Evolutionary conservation across 2,797 vertebrate genomes (phyloP), one percentile per base, ranked within the genome.

Genomic region (Microctenopoma lineatum): DNA sequence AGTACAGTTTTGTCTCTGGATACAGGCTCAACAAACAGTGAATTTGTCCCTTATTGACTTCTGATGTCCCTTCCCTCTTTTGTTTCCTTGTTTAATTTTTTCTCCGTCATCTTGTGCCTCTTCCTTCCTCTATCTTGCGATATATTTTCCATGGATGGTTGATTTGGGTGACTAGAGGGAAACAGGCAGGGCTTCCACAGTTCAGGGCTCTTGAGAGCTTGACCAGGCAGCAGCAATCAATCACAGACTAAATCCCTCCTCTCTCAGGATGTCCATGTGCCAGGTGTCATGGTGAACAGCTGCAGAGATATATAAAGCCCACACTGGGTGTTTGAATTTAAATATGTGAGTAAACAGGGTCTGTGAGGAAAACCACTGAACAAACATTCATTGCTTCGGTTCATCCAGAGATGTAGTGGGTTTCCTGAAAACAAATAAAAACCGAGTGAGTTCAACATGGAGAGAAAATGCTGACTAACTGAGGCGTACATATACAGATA

Each of bases 111-210:
- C 66, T 60, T 11, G 11, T 50, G 50, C 60, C 11, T 50, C 48
- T 64, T 66, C 55, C 74, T 73, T 45, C 52, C 70, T 59, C 75
- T 65, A 42, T 73, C 72, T 87, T 70, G 77, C 21, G 54, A 86
- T 87, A 71, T 81, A 84, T 89, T 81, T 79, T 67, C 82, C 82
- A 84, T 21, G 84, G 87, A 85, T 90, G 87, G 88, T 90, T 91
- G 79, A 70, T 87, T 92, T 87, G 81, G 83, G 81, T 71, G 88
- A 87, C 77, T 70, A 32, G 68, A 63, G 77, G 77, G 81, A 85
- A 88, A 84, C 83, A 78, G 79, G 77, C 78, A 57, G 83, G 80
- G 83, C 71, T 60, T 69, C 83, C 81, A 89, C 86, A 87, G 85
- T 87, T 89, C 88, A 87, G 63, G 75, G 65, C 89, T 87, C 86